phyloP scores from a whole-genome alignment of 2,797 vertebrate species.

The Enteromius thamalakanensis region DNA sequence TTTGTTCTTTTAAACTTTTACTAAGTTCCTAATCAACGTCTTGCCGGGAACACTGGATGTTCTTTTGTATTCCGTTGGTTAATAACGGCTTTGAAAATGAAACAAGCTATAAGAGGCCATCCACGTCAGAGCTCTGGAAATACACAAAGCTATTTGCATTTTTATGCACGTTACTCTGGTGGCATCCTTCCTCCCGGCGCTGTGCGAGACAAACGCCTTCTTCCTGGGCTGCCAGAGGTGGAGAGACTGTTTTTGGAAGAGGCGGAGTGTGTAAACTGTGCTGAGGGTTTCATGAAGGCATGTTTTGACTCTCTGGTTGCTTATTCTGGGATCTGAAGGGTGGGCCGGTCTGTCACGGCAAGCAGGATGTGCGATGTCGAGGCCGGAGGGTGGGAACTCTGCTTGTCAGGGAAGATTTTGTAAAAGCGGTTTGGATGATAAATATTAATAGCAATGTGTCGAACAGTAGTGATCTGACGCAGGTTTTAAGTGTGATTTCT shows the following conservation, averaged over 20 bases:
- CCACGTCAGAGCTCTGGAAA: constrained; percentile 42
- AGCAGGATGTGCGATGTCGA: background rate
- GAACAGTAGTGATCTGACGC: background rate
- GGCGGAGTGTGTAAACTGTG: constrained; percentile 42
- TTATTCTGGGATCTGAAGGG: constrained; percentile 49
- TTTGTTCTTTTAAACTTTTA: constrained; percentile 30
- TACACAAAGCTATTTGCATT: constrained; percentile 46
- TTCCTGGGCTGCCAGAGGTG: constrained; percentile 41
- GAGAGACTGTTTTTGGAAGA: constrained; percentile 31
- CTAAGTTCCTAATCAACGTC: background rate
- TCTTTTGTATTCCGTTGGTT: constrained; percentile 10
- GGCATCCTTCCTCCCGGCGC: constrained; percentile 2
- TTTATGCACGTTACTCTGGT: constrained; percentile 16
- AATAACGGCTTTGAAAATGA: constrained; percentile 19
- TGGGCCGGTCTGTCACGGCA: constrained; percentile 40
- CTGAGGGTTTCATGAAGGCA: constrained; percentile 45
- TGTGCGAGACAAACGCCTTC: constrained; percentile 44
- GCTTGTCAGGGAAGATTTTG: constrained; percentile 9
- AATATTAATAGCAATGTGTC: background rate
- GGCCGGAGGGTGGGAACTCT: constrained; percentile 33
- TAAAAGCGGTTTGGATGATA: background rate
- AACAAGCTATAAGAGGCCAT: constrained; percentile 43
- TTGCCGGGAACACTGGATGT: background rate
- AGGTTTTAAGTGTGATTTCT: background rate
- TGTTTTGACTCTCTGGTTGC: constrained; percentile 58